Evolutionary conservation across 2,888 invertebrate genomes (phyloP), one percentile per base, ranked within the genome.

Genomic region (Oscheius myriophilus): DNA sequence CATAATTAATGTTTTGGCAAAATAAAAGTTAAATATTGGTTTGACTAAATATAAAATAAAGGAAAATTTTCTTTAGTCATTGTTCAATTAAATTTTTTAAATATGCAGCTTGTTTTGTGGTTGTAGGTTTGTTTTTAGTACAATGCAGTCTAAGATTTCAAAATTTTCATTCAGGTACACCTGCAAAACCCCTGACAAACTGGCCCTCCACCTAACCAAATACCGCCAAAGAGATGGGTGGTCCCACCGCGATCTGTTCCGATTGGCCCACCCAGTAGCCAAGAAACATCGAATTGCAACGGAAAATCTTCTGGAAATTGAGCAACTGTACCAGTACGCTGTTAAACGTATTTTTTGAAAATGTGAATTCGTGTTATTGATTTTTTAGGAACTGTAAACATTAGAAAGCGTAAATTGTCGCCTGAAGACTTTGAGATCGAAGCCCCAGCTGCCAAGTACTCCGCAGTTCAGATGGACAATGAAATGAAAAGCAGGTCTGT

Each of bases 171-270:
- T 61, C n/a, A 78, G 81, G 81, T 84, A 84, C 58, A 67, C 87
- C 25, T 88, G 87, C 1, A 91, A 90, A 85, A 89, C 90, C 16
- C 90, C 92, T 0, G 86, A 90, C 85, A 90, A 90, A 59, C 88
- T 93, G 46, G 91, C 91, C 0, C 89, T 90, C 78, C 90, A 91
- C 75, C 89, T 92, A 23, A 90, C 91, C 4, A 90, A 90, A 83
- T 90, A 90, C 65, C 90, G 90, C 59, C 90, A 91, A 11, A 89
- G 91, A 73, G 90, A 91, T 80, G 91, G 91, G 4, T 91, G 92
- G 89, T 90, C 90, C 0, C 93, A 93, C 85, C 45, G 59, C 81
- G 92, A 92, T 79, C 88, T 93, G n/a, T 87, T 90, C 89, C 84
- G 88, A 42, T 80, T 87, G 33, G 73, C 83, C 41, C 87, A 87